Base-by-base conservation (phyloP, 2,888 invertebrate genomes). In the Lasioglossum marginatum region DNA sequence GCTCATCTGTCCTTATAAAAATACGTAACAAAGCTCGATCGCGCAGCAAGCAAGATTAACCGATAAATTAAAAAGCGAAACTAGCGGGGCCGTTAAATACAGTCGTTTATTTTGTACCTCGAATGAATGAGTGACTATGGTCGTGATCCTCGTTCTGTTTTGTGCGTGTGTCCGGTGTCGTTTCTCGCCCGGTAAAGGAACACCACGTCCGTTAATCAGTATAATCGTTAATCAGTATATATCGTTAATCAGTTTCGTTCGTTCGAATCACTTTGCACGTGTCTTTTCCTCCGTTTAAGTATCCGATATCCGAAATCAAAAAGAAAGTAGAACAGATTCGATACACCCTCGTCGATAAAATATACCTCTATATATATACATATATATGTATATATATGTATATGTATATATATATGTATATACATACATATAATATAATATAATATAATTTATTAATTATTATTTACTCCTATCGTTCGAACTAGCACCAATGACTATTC, bases 11-110 rank as follows among this genome's bases (percentile, higher is more conserved):
- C 90, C 91, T 94, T 94, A 94, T 94, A 95, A 95, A 94, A 95
- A 95, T 94, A 94, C 94, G 92, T 94, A 94, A 94, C 93, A 90
- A 94, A 94, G 93, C 94, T 93, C 90, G 92, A 89, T 93, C 87
- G 92, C 94, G 93, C 92, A 90, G 92, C 91, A 93, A 93, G 93
- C 93, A 91, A 90, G 85, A 92, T 91, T 31, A 90, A 90, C 90
- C 90, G 86, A 89, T 93, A 88, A 92, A 91, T 92, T 90, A 92
- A 89, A 88, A 93, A 93, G 93, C 93, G 90, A 93, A 93, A 92
- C 87, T 92, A 91, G 89, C 89, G 88, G 87, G 66, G 79, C 52
- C 84, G 68, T 79, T 82, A 72, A 86, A 86, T 71, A 83, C 79
- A 82, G 34, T 84, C 81, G 73, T 52, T 84, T 68, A 45, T 73